Base-by-base conservation (phyloP, 2,888 invertebrate species). In the Furcula furcula region DNA sequence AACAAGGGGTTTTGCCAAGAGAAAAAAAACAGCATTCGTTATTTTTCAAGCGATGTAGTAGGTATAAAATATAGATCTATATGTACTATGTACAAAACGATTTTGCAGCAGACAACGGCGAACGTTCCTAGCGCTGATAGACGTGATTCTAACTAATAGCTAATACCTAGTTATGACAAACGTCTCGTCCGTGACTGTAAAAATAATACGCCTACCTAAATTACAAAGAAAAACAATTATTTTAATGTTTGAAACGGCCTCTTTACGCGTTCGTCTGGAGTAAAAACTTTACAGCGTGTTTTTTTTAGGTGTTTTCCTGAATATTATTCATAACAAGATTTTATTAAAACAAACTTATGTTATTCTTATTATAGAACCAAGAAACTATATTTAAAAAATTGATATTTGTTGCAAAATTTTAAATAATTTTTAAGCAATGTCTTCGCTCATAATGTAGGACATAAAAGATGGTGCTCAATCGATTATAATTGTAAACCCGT, bases 1-100 rank as follows among this genome's bases (percentile, higher is more conserved):
- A 76, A 71, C 74, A 67, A 72, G 75, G 61, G 58, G 55, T 72
- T 69, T 71, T 80, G 80, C 80, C 80, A 80, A 80, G 78, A 80
- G 73, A 77, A 76, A 70, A n/a, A 63, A 66, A 51, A 57, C 59
- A 53, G 42, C 45, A 36, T 45, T 47, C 45, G 31, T 2, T 50
- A 57, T 48, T 54, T 54, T 55, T 48, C 50, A 45, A 52, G 45
- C n/a, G n/a, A n/a, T n/a, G n/a, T n/a, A n/a, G n/a, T n/a, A 49
- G 51, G 23, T 31, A 44, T 31, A 51, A 49, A 52, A 42, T 34
- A 53, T 36, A 40, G 37, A 55, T 43, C 46, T 38, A 42, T 32
- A 21, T 27, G 14, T 26, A 27, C 20, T 47, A 34, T 51, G 45
- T 45, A 46, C 40, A 36, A 39, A 46, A 40, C 42, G 46, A 65